Conservation (phyloP, 2,888 invertebrate genomes). For the Metallyticus violacea region DNA sequence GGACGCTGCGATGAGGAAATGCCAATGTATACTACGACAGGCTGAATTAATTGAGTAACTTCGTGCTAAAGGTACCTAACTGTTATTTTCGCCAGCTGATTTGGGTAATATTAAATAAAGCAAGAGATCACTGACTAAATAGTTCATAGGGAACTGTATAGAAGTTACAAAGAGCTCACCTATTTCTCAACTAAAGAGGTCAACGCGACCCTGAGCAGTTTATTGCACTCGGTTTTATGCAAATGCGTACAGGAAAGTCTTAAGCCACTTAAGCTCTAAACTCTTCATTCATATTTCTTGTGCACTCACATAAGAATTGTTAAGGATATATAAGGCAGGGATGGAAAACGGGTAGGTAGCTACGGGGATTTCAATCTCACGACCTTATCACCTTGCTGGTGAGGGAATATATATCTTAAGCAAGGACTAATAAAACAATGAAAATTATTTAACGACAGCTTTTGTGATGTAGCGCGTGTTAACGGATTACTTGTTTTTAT, state of each 20-base stretch:
- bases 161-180: too few relatives aligned
- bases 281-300: background rate
- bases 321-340: background rate
- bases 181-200: background rate
- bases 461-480: too few relatives aligned
- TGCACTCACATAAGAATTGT: background rate
- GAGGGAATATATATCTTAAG: background rate
- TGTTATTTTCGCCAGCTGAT: background rate
- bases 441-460: too few relatives aligned
- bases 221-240: background rate
- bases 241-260: background rate
- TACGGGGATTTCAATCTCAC: background rate
- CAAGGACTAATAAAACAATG: too few relatives aligned
- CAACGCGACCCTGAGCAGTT: background rate
- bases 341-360: background rate
- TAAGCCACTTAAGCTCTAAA: background rate
- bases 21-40: background rate
- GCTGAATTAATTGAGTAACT: background rate
- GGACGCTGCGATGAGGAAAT: background rate
- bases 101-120: too few relatives aligned
- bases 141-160: too few relatives aligned
- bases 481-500: too few relatives aligned
- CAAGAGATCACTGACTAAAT: too few relatives aligned
- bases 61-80: background rate
- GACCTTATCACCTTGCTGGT: background rate